Evolutionary conservation across 2,113 vertebrate species (phyloP).

Genomic region (Syngnathus typhle): DNA sequence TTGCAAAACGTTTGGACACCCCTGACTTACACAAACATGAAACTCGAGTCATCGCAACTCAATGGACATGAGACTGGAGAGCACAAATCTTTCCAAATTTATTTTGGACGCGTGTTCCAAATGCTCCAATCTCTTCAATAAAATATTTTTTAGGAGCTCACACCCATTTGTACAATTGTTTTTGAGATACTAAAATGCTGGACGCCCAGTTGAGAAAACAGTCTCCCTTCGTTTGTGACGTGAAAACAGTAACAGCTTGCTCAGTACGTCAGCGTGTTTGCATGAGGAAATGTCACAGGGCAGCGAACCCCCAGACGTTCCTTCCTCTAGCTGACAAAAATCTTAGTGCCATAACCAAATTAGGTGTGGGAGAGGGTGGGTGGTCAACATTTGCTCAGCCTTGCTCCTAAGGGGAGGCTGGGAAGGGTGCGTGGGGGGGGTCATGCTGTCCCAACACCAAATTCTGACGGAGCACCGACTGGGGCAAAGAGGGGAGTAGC

Average conservation of each 20-base stretch:
- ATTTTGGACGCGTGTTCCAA: constrained; percentile 50
- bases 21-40: constrained; percentile 37
- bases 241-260: constrained; percentile 24
- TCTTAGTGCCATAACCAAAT: constrained; percentile 61
- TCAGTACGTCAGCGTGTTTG: constrained; percentile 42
- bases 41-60: constrained; percentile 27
- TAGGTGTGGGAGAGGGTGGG: constrained; percentile 46
- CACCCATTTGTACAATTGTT: constrained; percentile 52
- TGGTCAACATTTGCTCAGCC: constrained; percentile 24
- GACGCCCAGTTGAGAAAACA: neutral
- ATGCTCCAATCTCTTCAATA: constrained; percentile 42
- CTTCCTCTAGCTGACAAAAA: constrained; percentile 54
- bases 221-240: constrained; percentile 15
- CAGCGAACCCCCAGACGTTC: constrained; percentile 39
- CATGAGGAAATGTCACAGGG: constrained; percentile 64
- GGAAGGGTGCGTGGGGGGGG: constrained; percentile 9
- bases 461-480: constrained; percentile 49
- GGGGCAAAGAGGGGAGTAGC: constrained; percentile 28
- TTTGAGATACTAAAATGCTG: neutral
- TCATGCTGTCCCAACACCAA: constrained; percentile 52
- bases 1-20: too few relatives aligned
- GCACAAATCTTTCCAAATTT: constrained; percentile 57
- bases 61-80: constrained; percentile 46
- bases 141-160: constrained; percentile 59
- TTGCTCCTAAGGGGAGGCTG: constrained; percentile 15